Base-by-base conservation (phyloP, 2,888 invertebrate genomes). In the Phyto melanocephala region DNA sequence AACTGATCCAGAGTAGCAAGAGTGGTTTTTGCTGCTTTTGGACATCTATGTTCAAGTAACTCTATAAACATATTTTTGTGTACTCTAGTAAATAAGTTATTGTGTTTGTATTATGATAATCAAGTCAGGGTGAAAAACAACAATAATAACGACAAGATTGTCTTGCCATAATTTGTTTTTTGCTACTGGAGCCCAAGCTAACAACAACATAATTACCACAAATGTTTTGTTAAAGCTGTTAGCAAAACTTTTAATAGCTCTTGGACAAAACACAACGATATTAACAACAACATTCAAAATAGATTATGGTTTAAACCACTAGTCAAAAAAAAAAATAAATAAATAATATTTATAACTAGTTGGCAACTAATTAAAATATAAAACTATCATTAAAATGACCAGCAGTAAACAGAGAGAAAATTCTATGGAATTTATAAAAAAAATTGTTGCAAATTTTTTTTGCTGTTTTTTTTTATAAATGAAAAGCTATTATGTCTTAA, bases 341-440 rank as follows among this genome's bases (percentile, higher is more conserved):
- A 60, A 40, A 35, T 11, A 35, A 35, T n/a, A n/a, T n/a, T n/a
- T 35, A 35, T 11, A 62, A 42, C 37, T 58, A 70, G 47, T 22
- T 76, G 37, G 17, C 10, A 65, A 67, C 28, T 81, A 76, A 76
- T 81, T 81, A 81, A 77, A 67, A 54, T 60, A 71, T 58, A 76
- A 58, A 76, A 81, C 35, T 71, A 62, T 71, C n/a, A 76, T 72
- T 67, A 70, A 65, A 70, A 35, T 63, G 13, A 17, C 28, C 40
- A 65, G 33, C 8, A 58, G 35, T 33, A 74, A 28, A 67, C 65
- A 35, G 62, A 71, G 67, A 81, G 76, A 81, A 81, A 76, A 80
- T 71, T 58, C 22, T 71, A 22, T 35, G 28, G 47, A 76, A 65
- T 42, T 63, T 33, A 35, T 50, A n/a, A 70, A 62, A 54, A 42